Evolutionary conservation across 2,797 vertebrate species (phyloP), one percentile per base, ranked within the genome.

Genomic region (Rhinophrynus dorsalis): DNA sequence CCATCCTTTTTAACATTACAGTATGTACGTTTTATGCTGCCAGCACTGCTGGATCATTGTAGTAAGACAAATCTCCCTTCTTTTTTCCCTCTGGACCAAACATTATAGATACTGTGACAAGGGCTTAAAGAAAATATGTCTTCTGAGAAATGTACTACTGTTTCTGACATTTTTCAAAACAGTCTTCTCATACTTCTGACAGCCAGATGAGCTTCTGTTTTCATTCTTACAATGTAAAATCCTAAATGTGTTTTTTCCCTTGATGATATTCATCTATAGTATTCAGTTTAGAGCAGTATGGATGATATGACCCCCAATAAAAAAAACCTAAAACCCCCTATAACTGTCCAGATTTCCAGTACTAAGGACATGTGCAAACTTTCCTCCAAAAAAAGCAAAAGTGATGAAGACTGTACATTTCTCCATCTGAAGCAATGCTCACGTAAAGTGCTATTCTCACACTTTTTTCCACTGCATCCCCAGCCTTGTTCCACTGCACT

Each of bases 151-250:
- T 40, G 37, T 59, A 40, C 33, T 68, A 30, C 33, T 35, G 56
- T 59, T 68, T 51, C 37, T 68, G 55, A 68, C 66, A 68, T 51
- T 37, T 60, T 68, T 68, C 55, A 59, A 50, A 51, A 18, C 17
- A n/a, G 33, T 3, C 23, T 59, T 37, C 9, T 44, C 15, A 21
- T 51, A 50, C 13, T 37, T 60, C 24, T 68, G 66, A 68, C 65
- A 68, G 54, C 42, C 40, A 58, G 54, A 58, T 68, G 45, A 32
- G 8, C 23, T 37, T 13, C 10, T 47, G 11, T 6, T 62, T 62
- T n/a, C 42, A 18, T 48, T 21, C 47, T 35, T 62, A 48, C 12
- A 32, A 48, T 48, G 20, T 59, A 59, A 32, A 58, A 59, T 10
- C 15, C 8, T 62, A 11, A 62, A n/a, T 27, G 32, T 15, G 9